These are phyloP conservation scores for Drosophila murphyi DNA, from an alignment of 1,140 invertebrate species.

Conservation along the genomic window DNA sequence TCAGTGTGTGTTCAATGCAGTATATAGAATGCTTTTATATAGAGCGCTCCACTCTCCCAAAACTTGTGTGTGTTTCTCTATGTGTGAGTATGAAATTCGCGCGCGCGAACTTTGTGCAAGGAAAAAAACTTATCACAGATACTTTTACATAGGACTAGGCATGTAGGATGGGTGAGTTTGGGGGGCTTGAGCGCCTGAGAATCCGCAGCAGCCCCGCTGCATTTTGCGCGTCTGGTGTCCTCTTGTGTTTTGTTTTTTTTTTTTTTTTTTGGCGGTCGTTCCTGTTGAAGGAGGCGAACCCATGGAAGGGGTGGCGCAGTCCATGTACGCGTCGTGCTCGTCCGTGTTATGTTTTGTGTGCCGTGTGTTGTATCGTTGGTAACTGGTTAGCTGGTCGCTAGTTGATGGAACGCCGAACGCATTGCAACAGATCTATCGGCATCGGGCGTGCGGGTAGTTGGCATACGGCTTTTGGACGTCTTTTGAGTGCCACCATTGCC, in stretches of 20 bases:
- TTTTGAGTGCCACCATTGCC: slow-evolving; percentile 84
- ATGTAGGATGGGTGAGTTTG: not conserved
- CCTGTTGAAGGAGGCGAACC: slow-evolving; percentile 11
- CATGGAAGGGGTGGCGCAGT: not conserved
- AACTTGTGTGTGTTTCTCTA: slow-evolving; percentile 6
- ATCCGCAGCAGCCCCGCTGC: slow-evolving; percentile 47
- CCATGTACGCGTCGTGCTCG: slow-evolving; percentile 49
- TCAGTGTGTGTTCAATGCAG: slow-evolving; percentile 46
- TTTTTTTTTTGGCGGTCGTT: slow-evolving; percentile 68
- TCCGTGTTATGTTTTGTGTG: slow-evolving; percentile 46
- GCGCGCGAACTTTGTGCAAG: slow-evolving; percentile 76
- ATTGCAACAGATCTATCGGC: slow-evolving; percentile 76
- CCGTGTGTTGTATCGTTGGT: slow-evolving; percentile 10
- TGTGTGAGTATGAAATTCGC: slow-evolving; percentile 55
- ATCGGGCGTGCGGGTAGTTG: slow-evolving; percentile 79
- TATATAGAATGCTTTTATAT: slow-evolving; percentile 58
- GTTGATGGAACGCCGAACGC: slow-evolving; percentile 81
- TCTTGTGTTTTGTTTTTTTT: not conserved
- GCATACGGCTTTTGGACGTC: slow-evolving; percentile 84
- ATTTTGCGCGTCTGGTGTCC: slow-evolving; percentile 70
- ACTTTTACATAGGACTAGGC: slow-evolving; percentile 64
- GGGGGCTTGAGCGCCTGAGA: slow-evolving; percentile 7
- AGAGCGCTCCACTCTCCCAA: slow-evolving; percentile 24
- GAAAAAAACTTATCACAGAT: slow-evolving; percentile 75
- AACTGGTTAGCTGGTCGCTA: slow-evolving; percentile 37